Conservation (phyloP, 2,797 vertebrate species). For the Sebastiscus tertius region DNA sequence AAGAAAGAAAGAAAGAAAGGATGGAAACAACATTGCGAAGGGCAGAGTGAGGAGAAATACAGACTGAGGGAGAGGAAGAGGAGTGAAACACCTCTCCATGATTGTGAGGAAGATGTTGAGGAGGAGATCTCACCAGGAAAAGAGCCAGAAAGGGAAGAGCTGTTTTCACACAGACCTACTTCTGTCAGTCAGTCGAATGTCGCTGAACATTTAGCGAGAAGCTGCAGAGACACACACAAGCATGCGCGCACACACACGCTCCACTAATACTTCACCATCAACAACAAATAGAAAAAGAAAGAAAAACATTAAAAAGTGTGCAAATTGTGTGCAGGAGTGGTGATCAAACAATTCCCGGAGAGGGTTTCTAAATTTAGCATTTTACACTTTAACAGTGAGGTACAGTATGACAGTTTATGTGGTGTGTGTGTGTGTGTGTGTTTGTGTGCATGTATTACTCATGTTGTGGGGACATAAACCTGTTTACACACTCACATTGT, state of each 20-base stretch:
- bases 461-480: no score
- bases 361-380: constrained; percentile 34
- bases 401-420: neutral
- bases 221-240: constrained; percentile 3
- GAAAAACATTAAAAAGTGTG: constrained; percentile 24
- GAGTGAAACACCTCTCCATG: neutral
- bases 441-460: constrained; percentile 2
- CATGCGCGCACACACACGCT: neutral
- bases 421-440: neutral
- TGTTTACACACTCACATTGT: no score
- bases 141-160: constrained; percentile 33
- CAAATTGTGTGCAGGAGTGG: constrained; percentile 6
- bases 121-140: constrained; percentile 44
- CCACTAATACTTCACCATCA: constrained; percentile 28
- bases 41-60: neutral
- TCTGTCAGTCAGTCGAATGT: constrained; percentile 59
- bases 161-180: constrained; percentile 62
- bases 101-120: constrained; percentile 32
- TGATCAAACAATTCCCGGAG: constrained; percentile 31
- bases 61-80: neutral
- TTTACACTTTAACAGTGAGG: constrained; percentile 15
- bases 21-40: neutral
- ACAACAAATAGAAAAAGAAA: constrained; percentile 20
- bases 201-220: constrained; percentile 10
- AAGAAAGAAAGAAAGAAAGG: neutral